Percentiles rank a stretch among this genome's conserved stretches.
These are phyloP conservation scores for Adoxophyes honmai DNA, from an alignment of 1,140 invertebrate genomes.

Conservation along the genomic window DNA sequence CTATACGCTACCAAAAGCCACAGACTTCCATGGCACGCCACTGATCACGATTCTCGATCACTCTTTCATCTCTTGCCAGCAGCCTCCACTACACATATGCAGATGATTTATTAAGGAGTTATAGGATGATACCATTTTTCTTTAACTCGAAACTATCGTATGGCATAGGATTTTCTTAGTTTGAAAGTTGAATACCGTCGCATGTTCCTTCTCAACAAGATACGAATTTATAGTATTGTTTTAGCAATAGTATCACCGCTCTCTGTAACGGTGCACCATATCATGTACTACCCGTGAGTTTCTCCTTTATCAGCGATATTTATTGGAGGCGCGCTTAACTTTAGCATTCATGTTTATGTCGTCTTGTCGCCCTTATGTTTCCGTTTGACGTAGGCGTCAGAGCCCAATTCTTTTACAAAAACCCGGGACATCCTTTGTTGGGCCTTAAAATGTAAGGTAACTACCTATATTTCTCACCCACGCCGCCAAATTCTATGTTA, in stretches of 20 bases:
- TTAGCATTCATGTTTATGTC: conserved; percentile 11
- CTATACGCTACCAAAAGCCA: too few species aligned
- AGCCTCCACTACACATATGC: too few species aligned
- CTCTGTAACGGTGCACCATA: conserved; percentile 2
- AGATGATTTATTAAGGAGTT: too few species aligned
- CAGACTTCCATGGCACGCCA: too few species aligned
- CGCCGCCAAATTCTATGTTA: conserved; percentile 14
- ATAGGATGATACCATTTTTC: too few species aligned
- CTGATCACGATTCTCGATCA: too few species aligned
- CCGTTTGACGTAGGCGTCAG: conserved; percentile 10
- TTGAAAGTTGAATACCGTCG: too few species aligned
- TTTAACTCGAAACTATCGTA: too few species aligned
- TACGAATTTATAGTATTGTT: too few species aligned
- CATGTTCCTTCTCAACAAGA: too few species aligned
- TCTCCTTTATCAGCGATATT: conserved; percentile 14
- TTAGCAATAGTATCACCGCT: not conserved
- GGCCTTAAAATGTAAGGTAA: not conserved
- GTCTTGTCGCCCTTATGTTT: conserved; percentile 4
- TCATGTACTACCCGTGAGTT: not conserved
- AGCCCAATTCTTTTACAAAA: conserved; percentile 6
- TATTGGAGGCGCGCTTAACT: conserved; percentile 2
- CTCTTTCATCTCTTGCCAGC: too few species aligned
- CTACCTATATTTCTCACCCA: conserved; percentile 14
- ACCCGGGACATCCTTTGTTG: not conserved
- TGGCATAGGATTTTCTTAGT: too few species aligned